These are phyloP conservation scores for Dynastes grantii DNA, from an alignment of 2,888 invertebrate species.

Conservation along the genomic window DNA sequence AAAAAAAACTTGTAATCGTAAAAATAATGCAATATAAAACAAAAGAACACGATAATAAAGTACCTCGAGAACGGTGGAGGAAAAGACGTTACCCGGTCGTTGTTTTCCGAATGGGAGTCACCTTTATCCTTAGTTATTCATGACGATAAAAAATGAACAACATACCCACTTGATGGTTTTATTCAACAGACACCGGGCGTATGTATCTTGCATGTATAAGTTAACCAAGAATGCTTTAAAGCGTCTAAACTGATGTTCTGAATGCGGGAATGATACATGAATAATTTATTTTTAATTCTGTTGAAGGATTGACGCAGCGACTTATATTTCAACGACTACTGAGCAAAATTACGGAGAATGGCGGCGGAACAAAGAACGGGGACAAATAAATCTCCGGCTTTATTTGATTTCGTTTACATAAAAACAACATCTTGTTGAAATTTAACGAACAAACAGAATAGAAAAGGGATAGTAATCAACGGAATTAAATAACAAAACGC, in stretches of 20 bases:
- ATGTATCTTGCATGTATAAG: conserved; percentile 40
- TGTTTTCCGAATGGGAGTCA: conserved; percentile 28
- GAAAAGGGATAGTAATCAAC: background rate
- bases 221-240: conserved; percentile 41
- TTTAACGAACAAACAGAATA: background rate
- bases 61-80: background rate
- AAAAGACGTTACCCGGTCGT: conserved; percentile 5
- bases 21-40: conserved; percentile 1
- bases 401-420: conserved; percentile 3
- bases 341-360: conserved; percentile 36
- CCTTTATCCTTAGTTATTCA: conserved; percentile 27
- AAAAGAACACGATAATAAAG: conserved; percentile 16
- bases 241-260: conserved; percentile 41
- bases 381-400: conserved; percentile 21
- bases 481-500: background rate
- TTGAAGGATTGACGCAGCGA: conserved; percentile 45
- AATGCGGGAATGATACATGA: conserved; percentile 42
- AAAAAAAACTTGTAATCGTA: conserved; percentile 23
- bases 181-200: conserved; percentile 16
- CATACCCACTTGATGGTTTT: conserved; percentile 32
- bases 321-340: conserved; percentile 43
- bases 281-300: conserved; percentile 47
- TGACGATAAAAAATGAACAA: conserved; percentile 43
- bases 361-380: conserved; percentile 12
- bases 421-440: conserved; percentile 5